Conservation (phyloP, 64 coral and sea anemone species). For the Montipora sp. region DNA sequence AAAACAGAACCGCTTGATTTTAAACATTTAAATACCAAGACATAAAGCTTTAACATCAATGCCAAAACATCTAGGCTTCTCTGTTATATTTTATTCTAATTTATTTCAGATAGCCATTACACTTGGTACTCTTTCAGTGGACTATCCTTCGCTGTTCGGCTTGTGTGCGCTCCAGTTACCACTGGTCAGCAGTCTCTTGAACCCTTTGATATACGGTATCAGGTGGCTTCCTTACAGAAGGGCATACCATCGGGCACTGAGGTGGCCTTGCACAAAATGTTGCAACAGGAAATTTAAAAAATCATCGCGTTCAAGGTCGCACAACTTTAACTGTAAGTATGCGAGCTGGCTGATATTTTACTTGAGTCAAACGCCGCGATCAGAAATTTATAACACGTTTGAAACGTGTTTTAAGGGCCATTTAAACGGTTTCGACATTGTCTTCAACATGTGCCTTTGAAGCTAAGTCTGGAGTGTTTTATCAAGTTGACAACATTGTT, state of each 20-base stretch:
- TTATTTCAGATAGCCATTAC: conserved; percentile 33
- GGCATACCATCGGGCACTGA: conserved; percentile 39
- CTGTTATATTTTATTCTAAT: neutral
- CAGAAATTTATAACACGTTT: too few species aligned
- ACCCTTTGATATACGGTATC: conserved; percentile 60
- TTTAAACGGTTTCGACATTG: too few species aligned
- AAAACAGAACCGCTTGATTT: too few species aligned
- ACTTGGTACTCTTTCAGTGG: conserved; percentile 29
- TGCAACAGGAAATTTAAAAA: conserved; percentile 8
- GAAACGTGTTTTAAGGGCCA: neutral
- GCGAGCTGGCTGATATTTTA: too few species aligned
- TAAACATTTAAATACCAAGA: too few species aligned
- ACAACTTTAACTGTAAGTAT: conserved; percentile 27
- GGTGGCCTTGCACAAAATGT: conserved; percentile 26
- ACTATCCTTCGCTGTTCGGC: conserved; percentile 48
- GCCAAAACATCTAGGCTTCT: too few species aligned
- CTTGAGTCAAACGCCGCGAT: too few species aligned
- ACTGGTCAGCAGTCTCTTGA: conserved; percentile 64
- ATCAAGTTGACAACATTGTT: too few species aligned
- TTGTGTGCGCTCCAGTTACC: conserved; percentile 54
- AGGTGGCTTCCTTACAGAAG: conserved; percentile 53
- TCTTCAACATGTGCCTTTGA: too few species aligned
- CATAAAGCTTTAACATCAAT: too few species aligned
- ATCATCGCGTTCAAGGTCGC: neutral
- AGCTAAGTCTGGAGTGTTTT: too few species aligned